Conservation (phyloP, 2,797 vertebrate genomes). For the Acomys russatus region DNA sequence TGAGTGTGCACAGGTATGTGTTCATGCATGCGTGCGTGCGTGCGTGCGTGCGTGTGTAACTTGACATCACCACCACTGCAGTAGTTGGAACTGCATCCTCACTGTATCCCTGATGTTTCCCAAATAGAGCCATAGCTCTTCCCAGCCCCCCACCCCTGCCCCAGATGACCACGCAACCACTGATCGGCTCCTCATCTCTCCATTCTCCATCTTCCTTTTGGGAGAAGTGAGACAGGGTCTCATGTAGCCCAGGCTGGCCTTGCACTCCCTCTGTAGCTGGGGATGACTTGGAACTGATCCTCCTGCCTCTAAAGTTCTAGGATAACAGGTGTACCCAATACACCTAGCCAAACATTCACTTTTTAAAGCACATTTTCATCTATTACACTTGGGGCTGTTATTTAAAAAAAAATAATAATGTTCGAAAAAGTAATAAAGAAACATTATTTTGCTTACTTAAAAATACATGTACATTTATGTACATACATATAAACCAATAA, state of each 20-base stretch:
- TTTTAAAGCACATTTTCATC: not conserved
- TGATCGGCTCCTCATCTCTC: not conserved
- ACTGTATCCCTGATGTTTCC: not conserved
- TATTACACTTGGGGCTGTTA: not conserved
- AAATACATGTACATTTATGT: not conserved
- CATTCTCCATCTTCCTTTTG: not conserved
- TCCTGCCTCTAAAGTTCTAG: not conserved
- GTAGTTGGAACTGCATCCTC: not conserved
- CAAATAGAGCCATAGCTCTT: not conserved
- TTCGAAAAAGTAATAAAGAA: not conserved
- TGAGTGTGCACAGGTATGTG: not conserved
- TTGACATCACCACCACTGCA: not conserved
- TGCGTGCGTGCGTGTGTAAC: not conserved
- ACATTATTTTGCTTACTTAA: not conserved
- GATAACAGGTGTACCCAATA: not conserved
- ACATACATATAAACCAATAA: not conserved
- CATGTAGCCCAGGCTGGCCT: not conserved
- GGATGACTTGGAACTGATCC: not conserved
- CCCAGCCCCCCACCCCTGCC: not conserved
- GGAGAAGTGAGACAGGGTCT: not conserved
- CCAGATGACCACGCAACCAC: not conserved
- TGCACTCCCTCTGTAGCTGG: not conserved
- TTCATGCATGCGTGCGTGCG: fast-evolving
- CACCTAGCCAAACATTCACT: not conserved
- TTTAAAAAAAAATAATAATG: no score